phyloP scores from a whole-genome alignment of 2,113 vertebrate genomes.

The Motacilla alba region DNA sequence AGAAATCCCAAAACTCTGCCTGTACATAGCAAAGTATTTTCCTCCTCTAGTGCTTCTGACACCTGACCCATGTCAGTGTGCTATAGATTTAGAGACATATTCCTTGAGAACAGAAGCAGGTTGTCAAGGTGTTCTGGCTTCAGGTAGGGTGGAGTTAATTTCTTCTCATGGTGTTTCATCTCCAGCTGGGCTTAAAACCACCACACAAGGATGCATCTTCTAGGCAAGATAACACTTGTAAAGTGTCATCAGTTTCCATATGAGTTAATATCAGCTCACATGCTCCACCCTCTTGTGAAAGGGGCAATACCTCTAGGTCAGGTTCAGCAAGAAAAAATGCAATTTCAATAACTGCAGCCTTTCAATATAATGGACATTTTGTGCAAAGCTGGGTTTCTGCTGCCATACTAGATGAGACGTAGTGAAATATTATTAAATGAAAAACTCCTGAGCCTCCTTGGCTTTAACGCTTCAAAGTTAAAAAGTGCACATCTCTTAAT shows the following conservation, averaged over 20 bases:
- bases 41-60: background rate
- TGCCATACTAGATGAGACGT: background rate
- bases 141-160: background rate
- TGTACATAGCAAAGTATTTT: background rate
- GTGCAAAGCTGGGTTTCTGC: background rate
- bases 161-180: background rate
- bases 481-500: background rate
- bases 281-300: background rate
- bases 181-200: background rate
- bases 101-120: background rate
- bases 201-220: background rate
- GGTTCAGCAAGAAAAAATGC: background rate
- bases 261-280: background rate
- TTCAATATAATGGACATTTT: background rate
- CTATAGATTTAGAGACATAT: background rate
- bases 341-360: background rate
- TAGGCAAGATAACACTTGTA: background rate
- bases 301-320: background rate
- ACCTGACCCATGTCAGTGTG: background rate
- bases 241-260: background rate
- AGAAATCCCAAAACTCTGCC: background rate
- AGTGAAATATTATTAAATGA: background rate
- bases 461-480: background rate
- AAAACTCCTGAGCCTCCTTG: background rate
- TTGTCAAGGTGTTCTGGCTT: background rate